phyloP scores from a whole-genome alignment of 2,113 vertebrate genomes.

The Nesogale talazaci region DNA sequence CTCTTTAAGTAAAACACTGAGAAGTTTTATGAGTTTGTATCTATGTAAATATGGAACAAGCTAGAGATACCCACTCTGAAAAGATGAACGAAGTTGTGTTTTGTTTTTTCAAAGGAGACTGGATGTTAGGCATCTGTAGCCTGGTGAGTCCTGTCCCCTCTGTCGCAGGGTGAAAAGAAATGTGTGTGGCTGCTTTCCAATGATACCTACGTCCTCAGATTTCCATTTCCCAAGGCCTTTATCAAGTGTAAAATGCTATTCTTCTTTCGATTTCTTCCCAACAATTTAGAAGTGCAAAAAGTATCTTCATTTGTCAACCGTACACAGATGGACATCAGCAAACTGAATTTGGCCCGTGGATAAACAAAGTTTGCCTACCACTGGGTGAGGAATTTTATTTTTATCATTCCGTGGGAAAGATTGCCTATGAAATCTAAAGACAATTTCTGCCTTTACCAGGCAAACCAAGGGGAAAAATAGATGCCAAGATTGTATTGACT shows the following conservation, averaged over 20 bases:
- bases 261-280: not conserved
- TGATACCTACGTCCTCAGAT: not conserved
- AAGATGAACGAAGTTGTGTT: too few relatives aligned
- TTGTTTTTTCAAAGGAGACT: conserved; percentile 32
- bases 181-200: not conserved
- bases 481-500: not conserved
- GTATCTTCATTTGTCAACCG: not conserved
- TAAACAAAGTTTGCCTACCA: not conserved
- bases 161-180: not conserved
- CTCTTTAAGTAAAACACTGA: conserved; percentile 54
- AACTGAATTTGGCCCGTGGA: not conserved
- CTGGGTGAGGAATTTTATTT: not conserved
- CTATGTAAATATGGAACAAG: not conserved
- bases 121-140: not conserved
- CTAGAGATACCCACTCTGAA: not conserved
- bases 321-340: not conserved
- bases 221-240: not conserved
- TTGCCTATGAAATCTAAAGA: not conserved
- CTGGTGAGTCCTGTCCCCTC: not conserved
- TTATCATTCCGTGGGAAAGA: not conserved
- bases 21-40: conserved; percentile 46
- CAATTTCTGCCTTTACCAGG: not conserved
- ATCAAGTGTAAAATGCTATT: not conserved
- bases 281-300: not conserved
- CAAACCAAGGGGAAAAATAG: not conserved